Percentiles rank a stretch among this genome's conserved stretches.
Evolutionary conservation across 2,797 vertebrate species (phyloP).

Genomic region (Pantherophis vulpinus): DNA sequence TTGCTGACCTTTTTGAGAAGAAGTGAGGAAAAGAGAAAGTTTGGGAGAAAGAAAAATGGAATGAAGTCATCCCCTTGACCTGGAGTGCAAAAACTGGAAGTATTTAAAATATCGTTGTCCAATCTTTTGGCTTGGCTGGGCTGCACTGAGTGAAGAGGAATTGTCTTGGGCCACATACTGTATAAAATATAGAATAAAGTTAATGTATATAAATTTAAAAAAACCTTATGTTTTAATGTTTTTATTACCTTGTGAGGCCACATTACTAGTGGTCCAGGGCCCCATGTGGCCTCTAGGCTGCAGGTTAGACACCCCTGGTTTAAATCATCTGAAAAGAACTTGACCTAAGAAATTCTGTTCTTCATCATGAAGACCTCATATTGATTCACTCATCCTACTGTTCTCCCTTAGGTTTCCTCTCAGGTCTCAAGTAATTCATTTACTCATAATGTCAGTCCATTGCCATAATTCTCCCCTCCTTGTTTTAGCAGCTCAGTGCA

Average conservation of each 20-base stretch:
- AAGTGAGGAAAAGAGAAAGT: background rate
- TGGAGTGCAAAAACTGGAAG: background rate
- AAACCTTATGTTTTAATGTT: background rate
- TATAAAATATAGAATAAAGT: background rate
- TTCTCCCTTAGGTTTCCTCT: background rate
- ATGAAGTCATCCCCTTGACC: too few species aligned
- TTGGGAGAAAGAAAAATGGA: too few species aligned
- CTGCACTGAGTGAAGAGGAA: background rate
- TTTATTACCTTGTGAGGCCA: background rate
- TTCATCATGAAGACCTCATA: background rate
- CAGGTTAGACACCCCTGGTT: background rate
- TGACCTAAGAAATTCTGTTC: background rate
- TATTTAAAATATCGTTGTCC: background rate
- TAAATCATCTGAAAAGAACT: background rate
- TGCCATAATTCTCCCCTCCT: background rate
- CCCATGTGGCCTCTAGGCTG: background rate
- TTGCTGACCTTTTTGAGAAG: background rate
- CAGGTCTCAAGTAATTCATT: background rate
- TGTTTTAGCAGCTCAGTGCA: background rate
- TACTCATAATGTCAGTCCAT: background rate
- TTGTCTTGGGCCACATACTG: background rate
- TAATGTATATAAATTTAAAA: background rate
- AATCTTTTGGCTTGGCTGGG: background rate
- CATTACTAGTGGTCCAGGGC: background rate
- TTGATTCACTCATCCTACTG: background rate